A percentile compares a stretch with the other conserved stretches of the same genome.
Evolutionary conservation across 2,888 invertebrate genomes (phyloP).

Genomic region (Agrochola macilenta): DNA sequence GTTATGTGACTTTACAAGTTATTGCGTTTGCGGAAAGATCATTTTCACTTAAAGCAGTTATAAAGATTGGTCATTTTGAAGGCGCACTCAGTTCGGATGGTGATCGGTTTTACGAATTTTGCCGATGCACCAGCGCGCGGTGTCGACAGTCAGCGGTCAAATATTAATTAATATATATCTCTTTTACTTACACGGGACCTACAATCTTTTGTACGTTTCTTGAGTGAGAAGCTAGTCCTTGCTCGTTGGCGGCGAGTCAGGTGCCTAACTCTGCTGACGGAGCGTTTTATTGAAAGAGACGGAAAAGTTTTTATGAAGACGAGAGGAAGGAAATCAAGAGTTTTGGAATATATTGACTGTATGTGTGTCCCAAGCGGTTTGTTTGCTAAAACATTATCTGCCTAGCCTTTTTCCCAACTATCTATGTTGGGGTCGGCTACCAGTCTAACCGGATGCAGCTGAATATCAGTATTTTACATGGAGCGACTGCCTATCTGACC

Average conservation of each 20-base stretch:
- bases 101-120: too few relatives aligned
- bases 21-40: too few relatives aligned
- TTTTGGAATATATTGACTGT: conserved; percentile 8
- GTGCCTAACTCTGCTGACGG: conserved; percentile 1
- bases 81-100: too few relatives aligned
- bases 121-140: too few relatives aligned
- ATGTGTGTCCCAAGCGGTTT: not conserved
- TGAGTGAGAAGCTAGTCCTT: not conserved
- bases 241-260: not conserved
- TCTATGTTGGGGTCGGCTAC: too few relatives aligned
- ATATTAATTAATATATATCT: not conserved
- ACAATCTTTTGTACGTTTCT: not conserved
- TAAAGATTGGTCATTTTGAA: too few relatives aligned
- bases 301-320: conserved; percentile 32
- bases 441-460: too few relatives aligned
- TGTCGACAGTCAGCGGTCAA: not conserved
- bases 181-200: not conserved
- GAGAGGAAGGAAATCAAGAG: not conserved
- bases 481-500: too few relatives aligned
- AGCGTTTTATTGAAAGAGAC: conserved; percentile 27
- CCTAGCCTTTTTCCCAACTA: too few relatives aligned
- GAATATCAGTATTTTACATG: too few relatives aligned
- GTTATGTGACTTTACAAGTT: too few relatives aligned
- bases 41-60: too few relatives aligned
- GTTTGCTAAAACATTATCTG: not conserved